Base-by-base conservation (phyloP, 1,140 invertebrate genomes). In the Latrodectus geometricus region DNA sequence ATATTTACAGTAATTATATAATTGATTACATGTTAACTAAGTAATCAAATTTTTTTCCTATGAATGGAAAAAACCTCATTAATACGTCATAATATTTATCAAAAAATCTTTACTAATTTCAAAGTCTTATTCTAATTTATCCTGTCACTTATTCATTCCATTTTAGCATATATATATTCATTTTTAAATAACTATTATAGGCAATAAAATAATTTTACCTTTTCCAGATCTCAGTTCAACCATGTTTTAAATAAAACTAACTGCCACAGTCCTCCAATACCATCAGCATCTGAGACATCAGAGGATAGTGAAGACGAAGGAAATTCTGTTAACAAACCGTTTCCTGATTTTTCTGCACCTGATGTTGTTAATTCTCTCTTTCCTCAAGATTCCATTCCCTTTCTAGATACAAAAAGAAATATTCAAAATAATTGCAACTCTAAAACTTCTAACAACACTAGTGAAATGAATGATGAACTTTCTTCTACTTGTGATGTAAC, bases 331-430 rank as follows among this genome's bases (percentile, higher is more conserved):
- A 56, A 79, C 9, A 72, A 66, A 12, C 8, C 54, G 8, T 72
- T 87, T 8, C 56, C 77, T 50, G 49, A 87, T 52, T 52, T 80
- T 8, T 65, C 85, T 23, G 65, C 85, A 23, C 85, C 85, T 17
- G 85, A 87, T 87, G 85, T 87, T 74, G 77, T 87, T 5, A 79
- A 87, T 74, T 79, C 85, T 52, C 85, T 87, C 15, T 80, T 76
- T 49, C 75, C 83, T 11, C 65, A 87, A 82, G 20, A 70, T n/a
- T 70, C 72, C 48, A 61, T 87, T 48, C 78, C 86, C 56, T 81
- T 52, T 48, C 49, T 87, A n/a, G 79, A 80, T 70, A 69, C 86
- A 8, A 35, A 65, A 20, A 68, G n/a, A 87, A 76, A 69, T 70
- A 20, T 21, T 14, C 49, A 48, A 50, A 70, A 49, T 66, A 78